Conservation (phyloP, 2,113 vertebrate species). For the Phalacrocorax brasilianus region DNA sequence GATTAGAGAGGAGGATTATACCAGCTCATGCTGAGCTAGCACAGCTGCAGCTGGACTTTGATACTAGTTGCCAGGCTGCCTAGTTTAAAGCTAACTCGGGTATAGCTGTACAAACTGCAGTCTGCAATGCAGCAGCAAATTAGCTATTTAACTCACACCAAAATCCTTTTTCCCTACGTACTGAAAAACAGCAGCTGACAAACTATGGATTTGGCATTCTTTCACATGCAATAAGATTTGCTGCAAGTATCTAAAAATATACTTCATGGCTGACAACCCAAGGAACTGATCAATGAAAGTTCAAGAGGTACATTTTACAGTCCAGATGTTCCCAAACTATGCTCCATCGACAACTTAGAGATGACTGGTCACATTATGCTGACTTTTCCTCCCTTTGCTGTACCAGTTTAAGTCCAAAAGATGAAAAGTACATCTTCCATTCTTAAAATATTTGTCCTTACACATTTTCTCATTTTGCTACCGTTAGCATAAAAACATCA, state of each 20-base stretch:
- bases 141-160: not conserved
- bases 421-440: not conserved
- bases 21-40: not conserved
- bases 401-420: not conserved
- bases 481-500: not conserved
- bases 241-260: constrained; percentile 57
- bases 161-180: not conserved
- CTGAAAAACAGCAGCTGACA: constrained; percentile 12
- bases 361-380: not conserved
- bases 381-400: not conserved
- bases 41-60: not conserved
- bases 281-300: constrained; percentile 49
- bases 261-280: constrained; percentile 20
- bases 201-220: constrained; percentile 22
- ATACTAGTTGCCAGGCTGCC: not conserved
- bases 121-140: constrained; percentile 31
- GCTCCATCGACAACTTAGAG: not conserved
- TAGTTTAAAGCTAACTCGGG: not conserved
- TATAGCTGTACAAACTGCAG: not conserved
- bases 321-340: constrained; percentile 52
- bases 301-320: constrained; percentile 45
- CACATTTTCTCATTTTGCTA: not conserved
- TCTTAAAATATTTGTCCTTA: not conserved
- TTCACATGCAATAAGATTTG: constrained; percentile 26
- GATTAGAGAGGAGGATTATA: not conserved